phyloP scores from a whole-genome alignment of 2,113 vertebrate species.

The Arenaria interpres region DNA sequence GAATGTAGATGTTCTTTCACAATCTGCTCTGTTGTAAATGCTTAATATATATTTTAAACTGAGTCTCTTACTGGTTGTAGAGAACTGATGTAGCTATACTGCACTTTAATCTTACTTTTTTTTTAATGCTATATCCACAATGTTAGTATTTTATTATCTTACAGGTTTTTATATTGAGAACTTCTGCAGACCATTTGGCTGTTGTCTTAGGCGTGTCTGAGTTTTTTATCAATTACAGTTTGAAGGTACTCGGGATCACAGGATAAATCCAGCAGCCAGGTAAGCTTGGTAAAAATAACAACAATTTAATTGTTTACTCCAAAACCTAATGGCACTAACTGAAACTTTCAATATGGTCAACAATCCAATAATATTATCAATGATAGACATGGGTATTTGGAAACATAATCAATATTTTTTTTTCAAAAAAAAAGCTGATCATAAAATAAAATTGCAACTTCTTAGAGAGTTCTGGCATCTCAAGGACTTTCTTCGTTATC shows the following conservation, averaged over 20 bases:
- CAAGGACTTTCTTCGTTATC: background rate
- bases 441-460: background rate
- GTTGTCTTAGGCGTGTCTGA: background rate
- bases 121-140: background rate
- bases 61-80: background rate
- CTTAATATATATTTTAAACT: slow-evolving; percentile 2
- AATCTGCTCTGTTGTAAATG: background rate
- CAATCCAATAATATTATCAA: background rate
- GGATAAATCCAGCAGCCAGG: background rate
- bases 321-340: background rate
- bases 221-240: background rate
- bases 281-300: background rate
- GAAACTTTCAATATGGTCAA: background rate
- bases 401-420: background rate
- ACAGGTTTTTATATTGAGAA: background rate
- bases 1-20: slow-evolving; percentile 12
- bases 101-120: background rate
- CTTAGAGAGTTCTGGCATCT: background rate
- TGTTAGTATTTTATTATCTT: background rate
- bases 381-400: background rate
- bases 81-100: background rate
- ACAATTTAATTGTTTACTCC: background rate
- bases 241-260: background rate
- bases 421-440: background rate
- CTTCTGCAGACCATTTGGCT: background rate